Base-by-base conservation (phyloP, 2,797 vertebrate genomes). In the Sebastes wilsoni region DNA sequence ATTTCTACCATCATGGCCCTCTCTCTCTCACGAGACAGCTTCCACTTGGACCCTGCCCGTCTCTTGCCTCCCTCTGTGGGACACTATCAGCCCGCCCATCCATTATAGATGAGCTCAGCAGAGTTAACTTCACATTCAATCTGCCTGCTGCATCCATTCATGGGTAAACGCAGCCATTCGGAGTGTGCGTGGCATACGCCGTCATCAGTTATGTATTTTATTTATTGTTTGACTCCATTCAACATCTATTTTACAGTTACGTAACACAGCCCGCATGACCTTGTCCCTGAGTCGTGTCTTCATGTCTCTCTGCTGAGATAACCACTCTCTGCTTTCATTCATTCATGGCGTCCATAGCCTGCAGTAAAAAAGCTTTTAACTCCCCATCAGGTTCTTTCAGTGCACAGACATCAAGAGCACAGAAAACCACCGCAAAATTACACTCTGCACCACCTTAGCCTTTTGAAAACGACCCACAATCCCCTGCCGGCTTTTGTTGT, bases 71-170 rank as follows among this genome's bases (percentile, higher is more conserved):
- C 20, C 69, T 82, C 65, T 27, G 27, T 18, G 36, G 83, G 78
- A 81, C 58, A 5, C 46, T 46, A 82, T 80, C 72, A 79, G 69
- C 32, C 75, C 73, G 5, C 11, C 66, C 66, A 89, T 93, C 65
- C 72, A 91, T 93, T 87, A 90, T 92, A 75, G 80, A 93, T 92
- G 88, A 89, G 79, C 61, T 74, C 27, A 36, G 69, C 59, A 66
- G 70, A 86, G 52, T 54, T 74, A 59, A 67, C 73, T 68, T 83
- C 82, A 79, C 66, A 70, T 88, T 83, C 79, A 85, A 28, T 90
- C 89, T 77, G 82, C 72, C 52, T 66, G 4, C 79, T 87, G 81
- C 74, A 62, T 71, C 72, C 84, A 89, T 87, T 90, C 83, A 88
- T 77, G 75, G 61, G 75, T 82, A 75, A 87, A 52, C 49, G 88